Base-by-base conservation (phyloP, 2,113 vertebrate genomes). In the Puma concolor region DNA sequence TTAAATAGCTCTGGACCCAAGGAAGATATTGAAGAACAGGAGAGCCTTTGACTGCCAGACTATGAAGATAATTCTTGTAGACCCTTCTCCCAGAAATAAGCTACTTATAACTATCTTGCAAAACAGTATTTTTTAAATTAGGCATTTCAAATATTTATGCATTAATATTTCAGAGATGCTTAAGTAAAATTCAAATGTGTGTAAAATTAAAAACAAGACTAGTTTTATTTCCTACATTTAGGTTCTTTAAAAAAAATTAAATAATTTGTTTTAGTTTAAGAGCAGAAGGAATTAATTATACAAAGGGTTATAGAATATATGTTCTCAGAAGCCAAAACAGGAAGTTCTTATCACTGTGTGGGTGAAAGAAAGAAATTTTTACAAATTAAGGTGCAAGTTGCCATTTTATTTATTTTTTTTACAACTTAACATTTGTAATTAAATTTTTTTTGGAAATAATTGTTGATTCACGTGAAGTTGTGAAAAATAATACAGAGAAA, bases 241-340 rank as follows among this genome's bases (percentile, higher is more conserved):
- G 54, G 67, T 87, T 92, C 52, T 97, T 76, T 14, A 94, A 95
- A 72, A 91, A 96, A 95, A 81, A 52, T 79, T 63, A 95, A 97
- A 90, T 84, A 63, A 96, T 95, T 98, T 98, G 93, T 96, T 98
- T 97, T 94, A 89, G 91, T 94, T 96, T 96, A 89, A 94, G 57
- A 98, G 88, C 41, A 97, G 94, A 95, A 98, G 93, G 95, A 94
- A 98, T 89, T 98, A 98, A 98, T 97, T 97, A 97, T 33, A 83
- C 81, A 95, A 82, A 79, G 31, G 36, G 82, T 98, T 88, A 86
- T 44, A 98, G 84, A 69, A 96, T 90, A 97, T 79, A 96, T 23
- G 93, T 91, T 83, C 60, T 86, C 44, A 98, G 54, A 16, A 98
- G 57, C 14, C 41, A 92, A 84, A 97, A 97, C 10, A 94, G 33